phyloP scores from a whole-genome alignment of 1,140 invertebrate genomes.

The Homalodisca vitripennis region DNA sequence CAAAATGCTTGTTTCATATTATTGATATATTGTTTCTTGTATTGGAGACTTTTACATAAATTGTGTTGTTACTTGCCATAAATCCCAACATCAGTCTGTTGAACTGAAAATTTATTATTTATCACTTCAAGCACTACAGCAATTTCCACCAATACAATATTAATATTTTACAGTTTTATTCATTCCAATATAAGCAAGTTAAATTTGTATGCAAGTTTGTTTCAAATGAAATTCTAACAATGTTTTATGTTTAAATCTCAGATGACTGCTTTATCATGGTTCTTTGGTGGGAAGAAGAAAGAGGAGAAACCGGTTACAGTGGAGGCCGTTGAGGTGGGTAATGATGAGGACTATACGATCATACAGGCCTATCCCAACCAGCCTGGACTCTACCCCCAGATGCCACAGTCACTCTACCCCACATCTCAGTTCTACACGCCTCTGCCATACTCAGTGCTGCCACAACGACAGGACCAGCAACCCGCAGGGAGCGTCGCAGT shows the following conservation, averaged over 20 bases:
- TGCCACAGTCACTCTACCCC: not conserved
- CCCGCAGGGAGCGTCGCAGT: not conserved
- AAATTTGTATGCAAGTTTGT: too few species aligned
- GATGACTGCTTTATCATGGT: slow-evolving; percentile 5
- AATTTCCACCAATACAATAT: too few species aligned
- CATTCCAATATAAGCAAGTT: too few species aligned
- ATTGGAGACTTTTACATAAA: too few species aligned
- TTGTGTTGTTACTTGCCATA: too few species aligned
- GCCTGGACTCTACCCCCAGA: slow-evolving; percentile 1
- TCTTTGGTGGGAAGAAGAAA: slow-evolving; percentile 15
- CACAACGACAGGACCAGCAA: not conserved
- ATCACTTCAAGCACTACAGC: too few species aligned
- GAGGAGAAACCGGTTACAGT: slow-evolving; percentile 6
- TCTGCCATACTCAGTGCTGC: not conserved
- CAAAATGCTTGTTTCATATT: too few species aligned
- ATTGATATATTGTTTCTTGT: too few species aligned
- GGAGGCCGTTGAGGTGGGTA: slow-evolving; percentile 6
- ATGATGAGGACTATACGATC: slow-evolving; percentile 10
- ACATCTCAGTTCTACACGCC: too few species aligned
- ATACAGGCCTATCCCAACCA: not conserved
- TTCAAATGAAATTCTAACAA: not conserved
- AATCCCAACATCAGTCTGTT: too few species aligned
- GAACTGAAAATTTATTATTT: too few species aligned
- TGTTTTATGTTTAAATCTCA: not conserved
- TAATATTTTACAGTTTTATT: too few species aligned